Conservation (phyloP, 2,113 vertebrate species). For the Etheostoma cragini region DNA sequence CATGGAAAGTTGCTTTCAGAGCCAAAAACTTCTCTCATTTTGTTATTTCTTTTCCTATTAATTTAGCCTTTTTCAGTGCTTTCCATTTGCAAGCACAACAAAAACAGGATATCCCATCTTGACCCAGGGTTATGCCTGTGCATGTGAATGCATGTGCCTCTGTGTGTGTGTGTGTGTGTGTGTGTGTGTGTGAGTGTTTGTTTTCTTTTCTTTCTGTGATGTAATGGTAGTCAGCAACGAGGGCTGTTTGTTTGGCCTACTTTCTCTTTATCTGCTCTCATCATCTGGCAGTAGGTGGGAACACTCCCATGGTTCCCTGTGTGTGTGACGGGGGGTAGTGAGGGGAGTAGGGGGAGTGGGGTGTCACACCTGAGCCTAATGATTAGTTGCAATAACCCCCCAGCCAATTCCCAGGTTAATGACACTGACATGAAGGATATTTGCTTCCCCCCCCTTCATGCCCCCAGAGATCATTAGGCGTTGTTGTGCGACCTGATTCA, state of each 20-base stretch:
- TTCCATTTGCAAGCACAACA: slow-evolving; percentile 60
- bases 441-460: slow-evolving; percentile 42
- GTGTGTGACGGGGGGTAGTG: slow-evolving; percentile 1
- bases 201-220: slow-evolving; percentile 50
- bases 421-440: slow-evolving; percentile 75
- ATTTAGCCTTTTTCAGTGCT: background rate
- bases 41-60: slow-evolving; percentile 23
- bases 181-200: background rate
- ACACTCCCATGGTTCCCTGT: slow-evolving; percentile 69
- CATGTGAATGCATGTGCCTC: slow-evolving; percentile 50
- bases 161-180: slow-evolving; percentile 12
- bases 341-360: slow-evolving; percentile 35
- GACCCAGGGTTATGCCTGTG: slow-evolving; percentile 31
- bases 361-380: slow-evolving; percentile 75
- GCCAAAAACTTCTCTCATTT: slow-evolving; percentile 42
- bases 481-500: slow-evolving; percentile 73
- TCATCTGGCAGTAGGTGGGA: slow-evolving; percentile 72
- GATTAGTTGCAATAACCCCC: slow-evolving; percentile 61
- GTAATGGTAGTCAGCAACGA: slow-evolving; percentile 66
- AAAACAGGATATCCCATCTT: slow-evolving; percentile 74
- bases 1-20: slow-evolving; percentile 42
- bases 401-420: slow-evolving; percentile 68
- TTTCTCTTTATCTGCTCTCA: slow-evolving; percentile 74
- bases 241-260: slow-evolving; percentile 78
- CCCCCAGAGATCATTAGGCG: slow-evolving; percentile 75